Base-by-base conservation (phyloP, 2,797 vertebrate genomes). In the Catharus ustulatus region DNA sequence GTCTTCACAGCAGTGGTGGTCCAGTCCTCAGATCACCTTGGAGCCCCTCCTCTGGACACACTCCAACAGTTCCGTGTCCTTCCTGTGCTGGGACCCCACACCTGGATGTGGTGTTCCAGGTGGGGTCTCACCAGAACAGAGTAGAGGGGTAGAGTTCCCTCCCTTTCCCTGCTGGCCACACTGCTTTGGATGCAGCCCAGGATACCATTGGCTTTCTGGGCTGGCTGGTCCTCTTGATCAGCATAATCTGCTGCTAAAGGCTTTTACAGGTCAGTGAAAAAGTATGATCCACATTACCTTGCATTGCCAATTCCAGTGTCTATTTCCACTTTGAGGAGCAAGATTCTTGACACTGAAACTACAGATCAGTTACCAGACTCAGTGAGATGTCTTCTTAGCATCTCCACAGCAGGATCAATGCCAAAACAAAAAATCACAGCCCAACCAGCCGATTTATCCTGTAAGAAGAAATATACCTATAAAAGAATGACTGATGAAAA, bases 11-110 rank as follows among this genome's bases (percentile, higher is more conserved):
- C 20, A 76, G 49, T 6, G 14, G 14, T 40, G 10, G 17, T 76
- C 11, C 71, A 68, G n/a, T 18, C 29, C 10, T n/a, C 23, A 19
- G 27, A 19, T 24, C 23, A n/a, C 8, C 23, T 26, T 30, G 26
- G 23, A 22, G 32, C 8, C 9, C 14, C 51, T 51, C 10, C 20
- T 38, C 20, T 34, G 43, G 43, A 8, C 14, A 43, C 10, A 5
- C 1, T 22, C 11, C 13, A 43, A 4, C 0, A 1, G 4, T 1
- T 15, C 23, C 0, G 1, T n/a, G 17, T 4, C 24, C 14, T n/a
- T 63, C 32, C 51, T 51, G 7, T 34, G 30, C 29, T 26, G 51
- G 14, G 3, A 12, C 10, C 5, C 6, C 49, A 57, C 34, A 38
- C 13, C 27, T 57, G 43, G 45, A 7, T 27, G n/a, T 32, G 69